These are phyloP conservation scores for Ceratitis capitata DNA, from an alignment of 1,140 invertebrate species.

Conservation along the genomic window DNA sequence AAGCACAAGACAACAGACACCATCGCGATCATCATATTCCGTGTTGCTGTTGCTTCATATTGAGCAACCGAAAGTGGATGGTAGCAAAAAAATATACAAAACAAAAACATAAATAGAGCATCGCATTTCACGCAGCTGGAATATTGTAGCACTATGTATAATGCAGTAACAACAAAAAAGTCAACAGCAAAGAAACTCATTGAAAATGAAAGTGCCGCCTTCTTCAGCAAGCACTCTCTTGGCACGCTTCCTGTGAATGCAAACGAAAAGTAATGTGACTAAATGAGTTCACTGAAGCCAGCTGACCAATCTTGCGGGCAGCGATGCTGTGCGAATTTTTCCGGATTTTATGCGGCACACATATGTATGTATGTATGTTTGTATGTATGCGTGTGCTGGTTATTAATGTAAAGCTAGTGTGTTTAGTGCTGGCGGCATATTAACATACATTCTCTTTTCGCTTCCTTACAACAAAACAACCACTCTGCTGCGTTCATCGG, in stretches of 20 bases:
- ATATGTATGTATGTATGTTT: neutral
- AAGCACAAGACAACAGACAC: neutral
- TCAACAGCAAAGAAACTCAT: neutral
- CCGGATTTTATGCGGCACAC: neutral
- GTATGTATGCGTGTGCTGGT: neutral
- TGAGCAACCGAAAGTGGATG: neutral
- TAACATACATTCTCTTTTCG: constrained; percentile 28
- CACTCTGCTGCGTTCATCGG: neutral
- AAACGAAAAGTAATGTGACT: neutral
- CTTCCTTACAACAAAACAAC: neutral
- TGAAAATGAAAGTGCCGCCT: neutral
- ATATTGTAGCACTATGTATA: neutral
- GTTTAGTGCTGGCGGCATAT: constrained; percentile 1
- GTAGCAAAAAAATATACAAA: too few species aligned
- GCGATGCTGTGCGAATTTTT: neutral
- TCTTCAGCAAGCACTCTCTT: neutral
- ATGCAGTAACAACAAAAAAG: neutral
- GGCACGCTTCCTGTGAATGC: neutral
- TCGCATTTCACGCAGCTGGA: neutral
- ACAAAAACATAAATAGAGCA: neutral
- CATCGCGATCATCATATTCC: neutral
- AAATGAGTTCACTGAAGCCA: neutral
- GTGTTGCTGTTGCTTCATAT: neutral
- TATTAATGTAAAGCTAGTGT: neutral
- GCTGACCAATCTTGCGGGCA: neutral